A percentile compares a stretch with the other conserved stretches of the same genome.
Conservation (phyloP, 1,140 invertebrate species). For the Drosophila persimilis region DNA sequence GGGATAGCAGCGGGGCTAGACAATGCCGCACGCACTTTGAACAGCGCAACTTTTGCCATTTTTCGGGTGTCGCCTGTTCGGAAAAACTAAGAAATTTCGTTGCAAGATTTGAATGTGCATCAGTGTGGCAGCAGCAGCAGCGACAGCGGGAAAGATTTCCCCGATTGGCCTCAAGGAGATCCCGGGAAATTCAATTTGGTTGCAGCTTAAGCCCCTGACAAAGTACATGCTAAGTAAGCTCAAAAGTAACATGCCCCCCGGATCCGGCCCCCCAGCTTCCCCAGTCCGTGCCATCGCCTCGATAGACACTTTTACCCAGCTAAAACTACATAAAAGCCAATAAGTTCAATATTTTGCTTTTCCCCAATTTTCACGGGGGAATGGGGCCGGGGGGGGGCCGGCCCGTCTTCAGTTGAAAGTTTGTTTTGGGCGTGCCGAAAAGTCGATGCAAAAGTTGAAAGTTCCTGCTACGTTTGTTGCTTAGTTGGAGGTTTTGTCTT, state of each 20-base stretch:
- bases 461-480: constrained; percentile 55
- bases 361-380: constrained; percentile 46
- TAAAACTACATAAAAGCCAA: constrained; percentile 77
- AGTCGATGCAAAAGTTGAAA: constrained; percentile 63
- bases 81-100: constrained; percentile 39
- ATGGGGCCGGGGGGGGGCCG: background rate
- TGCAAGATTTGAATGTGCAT: constrained; percentile 63
- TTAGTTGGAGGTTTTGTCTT: constrained; percentile 61
- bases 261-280: background rate
- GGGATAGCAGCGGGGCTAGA: constrained; percentile 31
- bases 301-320: constrained; percentile 65
- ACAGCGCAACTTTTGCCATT: constrained; percentile 52
- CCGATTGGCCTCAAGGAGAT: constrained; percentile 27
- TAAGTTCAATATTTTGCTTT: constrained; percentile 81
- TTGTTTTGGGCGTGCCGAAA: constrained; percentile 64
- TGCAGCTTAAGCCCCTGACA: constrained; percentile 70
- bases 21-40: constrained; percentile 69
- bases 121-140: too few species aligned
- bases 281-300: background rate
- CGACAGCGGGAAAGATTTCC: background rate
- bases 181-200: constrained; percentile 73
- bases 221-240: constrained; percentile 80
- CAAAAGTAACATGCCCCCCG: constrained; percentile 68
- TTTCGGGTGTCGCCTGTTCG: constrained; percentile 32
- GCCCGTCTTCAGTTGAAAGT: constrained; percentile 36